A percentile compares a stretch with the other conserved stretches of the same genome.
Evolutionary conservation across 2,888 invertebrate species (phyloP).

Genomic region (Atethmia centrago): DNA sequence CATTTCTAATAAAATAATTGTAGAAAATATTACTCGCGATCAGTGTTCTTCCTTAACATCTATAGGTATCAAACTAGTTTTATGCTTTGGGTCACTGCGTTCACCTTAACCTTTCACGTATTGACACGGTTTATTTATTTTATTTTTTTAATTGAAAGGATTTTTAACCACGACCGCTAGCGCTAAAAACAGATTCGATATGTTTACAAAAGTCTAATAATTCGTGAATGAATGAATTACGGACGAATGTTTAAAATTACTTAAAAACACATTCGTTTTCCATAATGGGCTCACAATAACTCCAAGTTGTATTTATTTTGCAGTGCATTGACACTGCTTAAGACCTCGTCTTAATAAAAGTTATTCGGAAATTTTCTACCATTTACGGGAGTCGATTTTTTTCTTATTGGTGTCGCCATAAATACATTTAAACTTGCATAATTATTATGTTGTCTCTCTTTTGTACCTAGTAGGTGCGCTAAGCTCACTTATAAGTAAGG

Average conservation of each 20-base stretch:
- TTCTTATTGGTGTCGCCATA: constrained; percentile 4
- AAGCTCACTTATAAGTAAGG: neutral
- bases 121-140: constrained; percentile 24
- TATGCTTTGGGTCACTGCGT: neutral
- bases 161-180: constrained; percentile 13
- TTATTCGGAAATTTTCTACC: constrained; percentile 2
- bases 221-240: constrained; percentile 29
- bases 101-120: constrained; percentile 35
- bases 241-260: constrained; percentile 14
- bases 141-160: constrained; percentile 6
- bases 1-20: neutral
- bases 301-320: constrained; percentile 15
- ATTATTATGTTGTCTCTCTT: neutral
- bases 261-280: constrained; percentile 38
- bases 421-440: constrained; percentile 3
- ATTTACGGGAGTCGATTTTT: neutral
- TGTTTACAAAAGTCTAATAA: constrained; percentile 22
- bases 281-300: constrained; percentile 22
- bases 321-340: constrained; percentile 51
- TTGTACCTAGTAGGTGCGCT: neutral
- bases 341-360: constrained; percentile 10
- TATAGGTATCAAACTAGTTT: constrained; percentile 27
- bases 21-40: neutral
- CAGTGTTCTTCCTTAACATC: neutral
- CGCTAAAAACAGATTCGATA: neutral